phyloP scores from a whole-genome alignment of 2,888 invertebrate genomes.

The Ormia ochracea region DNA sequence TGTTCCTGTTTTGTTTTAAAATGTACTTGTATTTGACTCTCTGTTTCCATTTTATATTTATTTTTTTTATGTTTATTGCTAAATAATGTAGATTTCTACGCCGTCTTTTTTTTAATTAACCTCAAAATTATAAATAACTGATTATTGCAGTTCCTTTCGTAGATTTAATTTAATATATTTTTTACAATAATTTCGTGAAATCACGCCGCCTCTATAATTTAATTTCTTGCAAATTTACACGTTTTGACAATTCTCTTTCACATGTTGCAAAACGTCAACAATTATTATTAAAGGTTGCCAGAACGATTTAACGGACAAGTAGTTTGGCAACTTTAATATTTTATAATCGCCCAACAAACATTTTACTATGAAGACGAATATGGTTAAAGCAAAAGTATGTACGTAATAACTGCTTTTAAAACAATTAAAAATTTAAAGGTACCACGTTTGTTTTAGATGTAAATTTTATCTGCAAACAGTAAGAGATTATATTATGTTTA shows the following conservation, averaged over 20 bases:
- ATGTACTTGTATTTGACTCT: conserved; percentile 85
- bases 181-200: background rate
- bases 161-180: conserved; percentile 34
- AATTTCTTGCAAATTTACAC: conserved; percentile 14
- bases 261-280: conserved; percentile 33
- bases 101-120: background rate
- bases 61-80: background rate
- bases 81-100: background rate
- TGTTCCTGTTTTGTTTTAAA: conserved; percentile 88
- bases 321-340: background rate
- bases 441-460: no score
- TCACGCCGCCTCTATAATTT: conserved; percentile 14
- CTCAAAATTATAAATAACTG: background rate
- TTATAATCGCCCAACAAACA: background rate
- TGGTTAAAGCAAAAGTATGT: no score
- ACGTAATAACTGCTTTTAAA: no score
- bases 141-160: background rate
- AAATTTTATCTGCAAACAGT: no score
- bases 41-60: conserved; percentile 69
- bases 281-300: background rate
- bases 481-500: no score
- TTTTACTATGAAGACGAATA: no score
- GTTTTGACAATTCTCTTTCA: conserved; percentile 53
- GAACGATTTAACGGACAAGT: background rate
- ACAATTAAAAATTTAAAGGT: no score